Evolutionary conservation across 1,140 invertebrate genomes (phyloP).

Genomic region (Hyphantria cunea): DNA sequence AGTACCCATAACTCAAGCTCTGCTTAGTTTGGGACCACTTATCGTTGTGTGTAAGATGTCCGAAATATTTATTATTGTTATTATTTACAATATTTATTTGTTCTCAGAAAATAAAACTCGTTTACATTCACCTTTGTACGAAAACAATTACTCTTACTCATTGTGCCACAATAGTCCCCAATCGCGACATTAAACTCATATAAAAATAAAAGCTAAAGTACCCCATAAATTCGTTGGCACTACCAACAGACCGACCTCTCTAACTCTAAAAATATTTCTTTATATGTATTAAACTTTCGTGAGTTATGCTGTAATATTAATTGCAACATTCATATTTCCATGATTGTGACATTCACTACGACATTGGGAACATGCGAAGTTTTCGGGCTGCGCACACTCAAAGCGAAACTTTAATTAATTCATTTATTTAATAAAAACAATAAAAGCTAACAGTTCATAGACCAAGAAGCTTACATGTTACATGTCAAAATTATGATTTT

Average conservation of each 20-base stretch:
- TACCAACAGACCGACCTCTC: not conserved
- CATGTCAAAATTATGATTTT: too few relatives aligned
- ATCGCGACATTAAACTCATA: not conserved
- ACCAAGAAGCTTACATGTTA: too few relatives aligned
- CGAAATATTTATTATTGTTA: too few relatives aligned
- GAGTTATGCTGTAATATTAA: slow-evolving; percentile 21
- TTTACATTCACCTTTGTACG: too few relatives aligned
- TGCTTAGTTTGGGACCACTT: too few relatives aligned
- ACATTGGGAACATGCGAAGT: slow-evolving; percentile 37
- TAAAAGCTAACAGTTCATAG: too few relatives aligned
- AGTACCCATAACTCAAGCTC: too few relatives aligned
- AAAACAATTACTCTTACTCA: not conserved
- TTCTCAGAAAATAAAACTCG: too few relatives aligned
- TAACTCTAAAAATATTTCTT: not conserved
- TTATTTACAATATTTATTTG: too few relatives aligned
- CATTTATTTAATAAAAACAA: too few relatives aligned
- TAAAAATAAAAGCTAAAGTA: not conserved
- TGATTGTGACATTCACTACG: slow-evolving; percentile 11
- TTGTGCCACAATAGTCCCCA: not conserved
- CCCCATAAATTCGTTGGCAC: not conserved
- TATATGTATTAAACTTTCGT: slow-evolving; percentile 8
- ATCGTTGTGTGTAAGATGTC: too few relatives aligned
- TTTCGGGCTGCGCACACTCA: not conserved
- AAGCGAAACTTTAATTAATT: not conserved
- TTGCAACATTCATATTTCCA: slow-evolving; percentile 20